Evolutionary conservation across 92 coral and sea anemone genomes (phyloP).

Genomic region (Pocillopora grandis): DNA sequence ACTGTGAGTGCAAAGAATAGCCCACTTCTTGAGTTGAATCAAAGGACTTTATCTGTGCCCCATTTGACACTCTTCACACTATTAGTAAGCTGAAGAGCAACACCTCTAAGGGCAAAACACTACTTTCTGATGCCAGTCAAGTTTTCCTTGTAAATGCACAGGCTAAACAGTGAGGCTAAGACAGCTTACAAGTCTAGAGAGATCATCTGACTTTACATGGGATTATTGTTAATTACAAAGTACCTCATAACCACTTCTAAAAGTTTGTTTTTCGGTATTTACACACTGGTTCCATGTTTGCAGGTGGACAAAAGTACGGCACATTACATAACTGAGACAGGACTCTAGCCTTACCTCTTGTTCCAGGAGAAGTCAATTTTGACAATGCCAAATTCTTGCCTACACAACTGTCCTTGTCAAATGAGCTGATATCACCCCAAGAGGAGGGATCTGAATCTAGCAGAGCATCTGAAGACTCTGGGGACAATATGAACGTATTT

Average conservation of each 20-base stretch:
- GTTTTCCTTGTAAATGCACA: background rate
- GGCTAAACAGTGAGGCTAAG: too few species aligned
- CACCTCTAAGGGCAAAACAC: slow-evolving; percentile 15
- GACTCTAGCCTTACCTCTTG: slow-evolving; percentile 60
- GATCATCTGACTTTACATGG: too few species aligned
- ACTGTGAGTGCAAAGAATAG: background rate
- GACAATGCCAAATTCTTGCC: slow-evolving; percentile 54
- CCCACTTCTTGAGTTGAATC: background rate
- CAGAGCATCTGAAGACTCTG: slow-evolving; percentile 50
- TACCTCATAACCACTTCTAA: too few species aligned
- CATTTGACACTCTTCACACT: slow-evolving; percentile 34
- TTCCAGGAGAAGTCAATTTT: slow-evolving; percentile 90
- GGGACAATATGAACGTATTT: slow-evolving; percentile 64
- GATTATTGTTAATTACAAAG: too few species aligned
- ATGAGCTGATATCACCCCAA: slow-evolving; percentile 87
- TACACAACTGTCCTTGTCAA: slow-evolving; percentile 65
- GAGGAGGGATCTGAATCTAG: slow-evolving; percentile 84
- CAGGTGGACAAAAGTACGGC: background rate
- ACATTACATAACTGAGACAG: background rate
- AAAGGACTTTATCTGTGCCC: slow-evolving; percentile 18
- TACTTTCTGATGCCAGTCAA: background rate
- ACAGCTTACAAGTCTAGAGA: too few species aligned
- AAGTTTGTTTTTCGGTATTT: too few species aligned
- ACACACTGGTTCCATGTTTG: background rate
- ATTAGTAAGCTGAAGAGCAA: slow-evolving; percentile 19